These are phyloP conservation scores for Octodonta nipae DNA, from an alignment of 2,888 invertebrate species.

Conservation along the genomic window DNA sequence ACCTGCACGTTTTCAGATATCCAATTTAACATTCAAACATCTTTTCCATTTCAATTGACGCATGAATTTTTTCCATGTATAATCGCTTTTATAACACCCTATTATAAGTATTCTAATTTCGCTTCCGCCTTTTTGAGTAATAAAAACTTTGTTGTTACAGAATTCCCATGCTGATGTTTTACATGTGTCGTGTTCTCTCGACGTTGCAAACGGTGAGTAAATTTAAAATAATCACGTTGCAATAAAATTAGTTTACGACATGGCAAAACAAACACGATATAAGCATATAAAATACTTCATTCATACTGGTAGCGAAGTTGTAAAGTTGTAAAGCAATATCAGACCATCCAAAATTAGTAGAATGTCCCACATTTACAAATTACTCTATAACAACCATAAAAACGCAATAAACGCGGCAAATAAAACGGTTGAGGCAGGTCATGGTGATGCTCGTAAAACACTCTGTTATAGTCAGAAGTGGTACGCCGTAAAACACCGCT, in stretches of 20 bases:
- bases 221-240: constrained; percentile 21
- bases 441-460: constrained; percentile 31
- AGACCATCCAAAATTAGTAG: constrained; percentile 32
- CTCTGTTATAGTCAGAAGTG: constrained; percentile 31
- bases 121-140: too few relatives aligned
- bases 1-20: too few relatives aligned
- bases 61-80: too few relatives aligned
- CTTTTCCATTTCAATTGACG: too few relatives aligned
- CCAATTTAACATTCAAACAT: too few relatives aligned
- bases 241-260: constrained; percentile 27
- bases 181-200: too few relatives aligned
- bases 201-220: constrained; percentile 23
- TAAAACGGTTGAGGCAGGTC: constrained; percentile 36
- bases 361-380: constrained; percentile 35
- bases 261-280: constrained; percentile 6
- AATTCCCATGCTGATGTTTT: too few relatives aligned
- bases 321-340: constrained; percentile 31
- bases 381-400: constrained; percentile 34
- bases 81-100: too few relatives aligned
- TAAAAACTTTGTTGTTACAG: too few relatives aligned
- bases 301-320: too few relatives aligned
- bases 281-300: constrained; percentile 7
- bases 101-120: too few relatives aligned
- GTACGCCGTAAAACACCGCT: constrained; percentile 30
- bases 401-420: constrained; percentile 35